phyloP scores from a whole-genome alignment of 2,888 invertebrate species.

The Drosophila picticornis region DNA sequence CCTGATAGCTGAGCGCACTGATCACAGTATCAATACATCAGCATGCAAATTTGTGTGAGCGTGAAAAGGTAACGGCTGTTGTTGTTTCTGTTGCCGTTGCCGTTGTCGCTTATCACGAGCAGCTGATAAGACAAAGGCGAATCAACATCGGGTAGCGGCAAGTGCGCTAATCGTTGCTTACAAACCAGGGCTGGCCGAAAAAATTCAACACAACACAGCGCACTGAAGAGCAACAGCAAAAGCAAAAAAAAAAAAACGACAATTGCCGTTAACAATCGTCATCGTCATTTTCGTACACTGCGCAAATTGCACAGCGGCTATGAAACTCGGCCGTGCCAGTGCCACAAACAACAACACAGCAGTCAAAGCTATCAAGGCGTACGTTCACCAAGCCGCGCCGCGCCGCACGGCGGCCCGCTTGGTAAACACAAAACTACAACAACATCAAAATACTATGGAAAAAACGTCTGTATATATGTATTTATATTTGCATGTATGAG shows the following conservation, averaged over 20 bases:
- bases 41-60: constrained; percentile 43
- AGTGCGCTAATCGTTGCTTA: constrained; percentile 63
- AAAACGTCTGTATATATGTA: constrained; percentile 58
- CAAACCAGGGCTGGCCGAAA: constrained; percentile 65
- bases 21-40: constrained; percentile 40
- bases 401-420: constrained; percentile 60
- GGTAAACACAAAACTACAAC: constrained; percentile 78
- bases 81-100: constrained; percentile 32
- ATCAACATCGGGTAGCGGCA: constrained; percentile 47
- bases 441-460: constrained; percentile 70
- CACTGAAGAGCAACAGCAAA: background rate
- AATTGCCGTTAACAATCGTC: constrained; percentile 77
- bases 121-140: constrained; percentile 65
- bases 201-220: constrained; percentile 27
- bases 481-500: constrained; percentile 29
- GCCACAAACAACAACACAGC: constrained; percentile 55
- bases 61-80: constrained; percentile 37
- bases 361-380: constrained; percentile 66
- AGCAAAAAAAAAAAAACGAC: constrained; percentile 50
- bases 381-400: constrained; percentile 62
- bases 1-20: constrained; percentile 20
- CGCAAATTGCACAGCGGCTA: constrained; percentile 75
- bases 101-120: constrained; percentile 59
- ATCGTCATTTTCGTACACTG: constrained; percentile 72
- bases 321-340: constrained; percentile 75